Conservation (phyloP, 2,797 vertebrate genomes). For the Enteromius mattozi region DNA sequence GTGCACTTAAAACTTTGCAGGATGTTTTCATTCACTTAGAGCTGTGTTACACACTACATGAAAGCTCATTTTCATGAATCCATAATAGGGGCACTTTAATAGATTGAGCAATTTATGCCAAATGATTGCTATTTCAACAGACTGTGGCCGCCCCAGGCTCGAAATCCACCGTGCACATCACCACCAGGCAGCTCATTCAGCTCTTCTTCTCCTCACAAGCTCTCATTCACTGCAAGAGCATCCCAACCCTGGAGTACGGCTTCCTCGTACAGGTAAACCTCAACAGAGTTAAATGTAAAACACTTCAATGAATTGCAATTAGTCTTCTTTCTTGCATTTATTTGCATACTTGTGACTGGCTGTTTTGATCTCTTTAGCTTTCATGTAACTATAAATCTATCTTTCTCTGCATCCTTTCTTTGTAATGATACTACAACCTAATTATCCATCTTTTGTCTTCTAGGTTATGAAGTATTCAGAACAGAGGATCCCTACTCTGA, state of each 20-base stretch:
- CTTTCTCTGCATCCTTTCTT: neutral
- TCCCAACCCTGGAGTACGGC: slow-evolving; percentile 90
- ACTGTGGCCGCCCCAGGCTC: slow-evolving; percentile 74
- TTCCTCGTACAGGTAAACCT: slow-evolving; percentile 90
- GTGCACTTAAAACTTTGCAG: too few relatives aligned
- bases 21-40: too few relatives aligned
- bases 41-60: too few relatives aligned
- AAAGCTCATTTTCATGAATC: too few relatives aligned
- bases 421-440: neutral
- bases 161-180: slow-evolving; percentile 77
- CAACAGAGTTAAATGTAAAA: neutral
- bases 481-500: slow-evolving; percentile 91
- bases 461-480: slow-evolving; percentile 96
- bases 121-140: slow-evolving; percentile 61
- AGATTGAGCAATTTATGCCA: neutral
- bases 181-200: slow-evolving; percentile 81
- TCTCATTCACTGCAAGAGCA: slow-evolving; percentile 88
- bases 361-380: neutral
- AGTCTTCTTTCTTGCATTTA: neutral
- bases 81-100: neutral
- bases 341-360: neutral
- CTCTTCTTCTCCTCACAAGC: slow-evolving; percentile 82
- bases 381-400: neutral
- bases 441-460: neutral
- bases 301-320: neutral